phyloP scores from a whole-genome alignment of 2,888 invertebrate species.

The Gnatocerus cornutus region DNA sequence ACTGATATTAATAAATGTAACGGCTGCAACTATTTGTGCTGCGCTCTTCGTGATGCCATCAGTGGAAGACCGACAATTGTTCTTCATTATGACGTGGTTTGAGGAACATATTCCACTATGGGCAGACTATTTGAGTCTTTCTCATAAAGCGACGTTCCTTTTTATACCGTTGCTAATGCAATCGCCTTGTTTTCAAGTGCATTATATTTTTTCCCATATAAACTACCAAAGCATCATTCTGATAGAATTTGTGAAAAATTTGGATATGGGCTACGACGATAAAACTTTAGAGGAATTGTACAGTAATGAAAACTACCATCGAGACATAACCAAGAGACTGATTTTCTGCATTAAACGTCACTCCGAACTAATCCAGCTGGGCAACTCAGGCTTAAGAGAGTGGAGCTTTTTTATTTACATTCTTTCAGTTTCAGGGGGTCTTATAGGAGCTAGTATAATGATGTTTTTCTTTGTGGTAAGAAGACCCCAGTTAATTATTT shows the following conservation, averaged over 20 bases:
- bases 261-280: not conserved
- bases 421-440: not conserved
- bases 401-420: not conserved
- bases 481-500: not conserved
- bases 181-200: constrained; percentile 1
- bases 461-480: constrained; percentile 11
- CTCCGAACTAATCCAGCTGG: too few species aligned
- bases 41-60: not conserved
- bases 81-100: constrained; percentile 15
- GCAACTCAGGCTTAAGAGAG: too few species aligned
- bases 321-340: too few species aligned
- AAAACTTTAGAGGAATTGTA: not conserved
- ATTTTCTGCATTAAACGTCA: too few species aligned
- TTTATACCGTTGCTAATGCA: constrained; percentile 16
- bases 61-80: constrained; percentile 2
- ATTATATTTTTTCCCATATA: not conserved
- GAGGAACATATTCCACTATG: constrained; percentile 2
- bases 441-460: not conserved
- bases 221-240: not conserved
- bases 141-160: constrained; percentile 1
- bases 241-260: not conserved
- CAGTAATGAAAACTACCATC: too few species aligned
- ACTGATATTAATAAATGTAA: too few species aligned
- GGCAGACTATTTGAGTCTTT: not conserved
- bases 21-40: not conserved